phyloP scores from a whole-genome alignment of 2,797 vertebrate genomes.

The Nannoperca australis region DNA sequence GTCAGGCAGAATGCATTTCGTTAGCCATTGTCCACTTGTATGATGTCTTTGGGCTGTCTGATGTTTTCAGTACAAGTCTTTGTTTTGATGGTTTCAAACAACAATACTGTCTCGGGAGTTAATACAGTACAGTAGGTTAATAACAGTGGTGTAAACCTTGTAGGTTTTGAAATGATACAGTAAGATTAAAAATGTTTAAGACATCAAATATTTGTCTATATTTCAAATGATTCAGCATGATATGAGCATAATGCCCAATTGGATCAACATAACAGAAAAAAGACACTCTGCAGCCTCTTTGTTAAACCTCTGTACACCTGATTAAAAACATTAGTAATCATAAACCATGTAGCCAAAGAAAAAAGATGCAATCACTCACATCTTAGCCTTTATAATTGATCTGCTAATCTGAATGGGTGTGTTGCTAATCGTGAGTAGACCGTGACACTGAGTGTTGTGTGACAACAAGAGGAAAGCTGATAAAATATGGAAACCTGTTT shows the following conservation, averaged over 20 bases:
- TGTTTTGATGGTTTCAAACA: constrained; percentile 30
- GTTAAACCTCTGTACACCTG: not conserved
- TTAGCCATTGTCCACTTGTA: constrained; percentile 23
- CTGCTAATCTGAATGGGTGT: not conserved
- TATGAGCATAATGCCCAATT: not conserved
- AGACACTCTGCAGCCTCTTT: not conserved
- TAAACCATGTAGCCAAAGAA: not conserved
- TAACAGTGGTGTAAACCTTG: not conserved
- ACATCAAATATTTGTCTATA: not conserved
- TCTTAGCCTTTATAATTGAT: not conserved
- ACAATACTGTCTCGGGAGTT: constrained; percentile 1
- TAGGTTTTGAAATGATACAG: not conserved
- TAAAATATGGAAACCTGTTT: not conserved
- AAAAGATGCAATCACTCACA: not conserved
- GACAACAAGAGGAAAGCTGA: not conserved
- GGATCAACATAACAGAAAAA: not conserved
- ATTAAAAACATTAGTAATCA: not conserved
- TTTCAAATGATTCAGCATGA: constrained; percentile 4
- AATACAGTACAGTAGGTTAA: not conserved
- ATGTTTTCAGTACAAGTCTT: constrained; percentile 23
- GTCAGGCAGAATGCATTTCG: constrained; percentile 45
- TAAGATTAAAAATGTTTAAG: not conserved
- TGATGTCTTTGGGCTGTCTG: constrained; percentile 25
- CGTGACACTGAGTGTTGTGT: not conserved
- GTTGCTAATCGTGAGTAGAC: not conserved